Conservation (phyloP, 1,140 invertebrate species). For the Notospermus geniculatus region DNA sequence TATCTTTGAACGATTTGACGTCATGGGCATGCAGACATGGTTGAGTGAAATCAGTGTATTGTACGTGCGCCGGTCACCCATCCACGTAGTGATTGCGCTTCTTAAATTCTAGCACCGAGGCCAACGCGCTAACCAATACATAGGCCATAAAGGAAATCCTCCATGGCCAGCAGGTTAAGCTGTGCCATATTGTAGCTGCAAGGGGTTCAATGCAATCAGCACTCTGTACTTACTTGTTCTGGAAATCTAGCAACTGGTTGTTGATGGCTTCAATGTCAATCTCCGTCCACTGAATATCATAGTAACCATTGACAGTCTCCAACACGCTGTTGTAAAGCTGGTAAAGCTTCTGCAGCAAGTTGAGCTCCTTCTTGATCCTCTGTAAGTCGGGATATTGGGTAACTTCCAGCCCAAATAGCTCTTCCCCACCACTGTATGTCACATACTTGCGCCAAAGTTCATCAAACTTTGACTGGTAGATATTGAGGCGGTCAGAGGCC, state of each 20-base stretch:
- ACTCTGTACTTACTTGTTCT: conserved; percentile 79
- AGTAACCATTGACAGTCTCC: conserved; percentile 91
- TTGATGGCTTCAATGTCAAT: conserved; percentile 98
- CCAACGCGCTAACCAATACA: no score
- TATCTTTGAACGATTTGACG: no score
- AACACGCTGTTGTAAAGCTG: conserved; percentile 96
- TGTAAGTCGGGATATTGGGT: conserved; percentile 91
- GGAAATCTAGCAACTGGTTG: conserved; percentile 94
- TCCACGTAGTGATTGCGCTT: no score
- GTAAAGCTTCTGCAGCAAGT: conserved; percentile 92
- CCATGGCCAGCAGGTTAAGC: no score
- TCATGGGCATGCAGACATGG: no score
- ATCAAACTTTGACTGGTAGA: conserved; percentile 93
- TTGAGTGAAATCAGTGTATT: no score
- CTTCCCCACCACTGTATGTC: conserved; percentile 90
- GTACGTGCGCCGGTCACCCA: no score
- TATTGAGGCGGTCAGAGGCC: conserved; percentile 85
- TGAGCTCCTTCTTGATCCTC: conserved; percentile 88
- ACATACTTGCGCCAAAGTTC: conserved; percentile 92
- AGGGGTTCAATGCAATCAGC: no score
- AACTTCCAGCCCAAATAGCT: conserved; percentile 85
- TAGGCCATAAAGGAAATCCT: no score
- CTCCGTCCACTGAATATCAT: conserved; percentile 94
- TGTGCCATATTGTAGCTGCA: no score
- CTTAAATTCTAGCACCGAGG: no score